Evolutionary conservation across 2,888 invertebrate genomes (phyloP), one percentile per base, ranked within the genome.

Genomic region (Harpalus rubripes): DNA sequence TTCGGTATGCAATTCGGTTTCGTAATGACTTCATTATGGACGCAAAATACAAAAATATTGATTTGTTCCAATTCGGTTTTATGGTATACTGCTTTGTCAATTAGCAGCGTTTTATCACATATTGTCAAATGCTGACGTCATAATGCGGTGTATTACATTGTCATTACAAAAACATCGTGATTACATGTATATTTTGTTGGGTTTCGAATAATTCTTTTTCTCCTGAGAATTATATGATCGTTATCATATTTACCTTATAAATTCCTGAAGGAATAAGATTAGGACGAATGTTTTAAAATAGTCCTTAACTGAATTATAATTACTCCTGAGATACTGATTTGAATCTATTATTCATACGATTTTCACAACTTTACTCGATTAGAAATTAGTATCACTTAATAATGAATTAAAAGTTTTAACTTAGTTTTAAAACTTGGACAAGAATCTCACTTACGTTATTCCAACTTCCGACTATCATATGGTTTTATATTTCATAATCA

Each of bases 191-290:
- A n/a, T n/a, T n/a, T n/a, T n/a, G 22, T 22, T 22, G 3, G 22
- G 22, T 22, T 22, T 22, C 22, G 22, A 3, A n/a, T 65, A 26
- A 65, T 65, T n/a, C 65, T 65, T 65, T 32, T 65, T 65, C 32
- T 39, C 32, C 32, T 65, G 65, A 39, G 65, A 65, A 6, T 65
- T 32, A 39, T n/a, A 6, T 26, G 1, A 39, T 65, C 65, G 32
- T 65, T 65, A 39, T 26, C 39, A 65, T 65, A 65, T 65, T 65
- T 65, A 65, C 65, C 26, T 65, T 26, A 26, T 65, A 39, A 65
- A 65, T 65, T 65, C 32, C 8, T 65, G 10, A 65, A 26, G 22
- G 65, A 10, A n/a, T 12, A 32, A 65, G 26, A 26, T 65, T 65
- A 18, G 16, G 3, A 22, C 3, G 3, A 22, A 18, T 61, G 32